phyloP scores from a whole-genome alignment of 1,140 invertebrate species.

The Watersipora subatra region DNA sequence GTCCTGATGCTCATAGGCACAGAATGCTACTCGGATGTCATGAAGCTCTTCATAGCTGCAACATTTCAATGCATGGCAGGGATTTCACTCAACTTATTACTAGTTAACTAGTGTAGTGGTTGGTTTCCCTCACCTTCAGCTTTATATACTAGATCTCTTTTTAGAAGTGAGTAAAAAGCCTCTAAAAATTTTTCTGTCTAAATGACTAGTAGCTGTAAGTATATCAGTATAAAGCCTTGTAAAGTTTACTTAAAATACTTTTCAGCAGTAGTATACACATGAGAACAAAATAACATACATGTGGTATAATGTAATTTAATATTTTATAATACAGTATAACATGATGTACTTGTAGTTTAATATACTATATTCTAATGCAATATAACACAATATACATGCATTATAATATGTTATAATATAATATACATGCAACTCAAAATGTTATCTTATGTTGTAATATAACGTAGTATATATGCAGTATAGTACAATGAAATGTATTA shows the following conservation, averaged over 20 bases:
- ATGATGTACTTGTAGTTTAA: too few species aligned
- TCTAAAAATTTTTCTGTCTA: background rate
- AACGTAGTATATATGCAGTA: too few species aligned
- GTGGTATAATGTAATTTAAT: too few species aligned
- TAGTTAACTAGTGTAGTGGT: background rate
- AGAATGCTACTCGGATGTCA: conserved; percentile 21
- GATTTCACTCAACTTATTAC: background rate
- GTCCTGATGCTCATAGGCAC: conserved; percentile 22
- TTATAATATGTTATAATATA: too few species aligned
- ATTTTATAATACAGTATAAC: too few species aligned
- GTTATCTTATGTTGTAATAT: too few species aligned
- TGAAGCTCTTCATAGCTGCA: conserved; percentile 18
- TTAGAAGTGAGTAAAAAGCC: background rate
- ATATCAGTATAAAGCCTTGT: background rate
- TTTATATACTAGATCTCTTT: background rate
- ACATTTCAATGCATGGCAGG: background rate
- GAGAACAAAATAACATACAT: too few species aligned
- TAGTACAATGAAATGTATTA: too few species aligned
- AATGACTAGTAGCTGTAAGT: background rate
- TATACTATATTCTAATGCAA: too few species aligned
- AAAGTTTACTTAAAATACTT: background rate
- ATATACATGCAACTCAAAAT: too few species aligned
- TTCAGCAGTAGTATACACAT: background rate
- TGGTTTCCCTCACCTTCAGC: background rate
- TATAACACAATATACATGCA: too few species aligned